Evolutionary conservation across 2,797 vertebrate genomes (phyloP).

Genomic region (Mormyrus proboscirostris): DNA sequence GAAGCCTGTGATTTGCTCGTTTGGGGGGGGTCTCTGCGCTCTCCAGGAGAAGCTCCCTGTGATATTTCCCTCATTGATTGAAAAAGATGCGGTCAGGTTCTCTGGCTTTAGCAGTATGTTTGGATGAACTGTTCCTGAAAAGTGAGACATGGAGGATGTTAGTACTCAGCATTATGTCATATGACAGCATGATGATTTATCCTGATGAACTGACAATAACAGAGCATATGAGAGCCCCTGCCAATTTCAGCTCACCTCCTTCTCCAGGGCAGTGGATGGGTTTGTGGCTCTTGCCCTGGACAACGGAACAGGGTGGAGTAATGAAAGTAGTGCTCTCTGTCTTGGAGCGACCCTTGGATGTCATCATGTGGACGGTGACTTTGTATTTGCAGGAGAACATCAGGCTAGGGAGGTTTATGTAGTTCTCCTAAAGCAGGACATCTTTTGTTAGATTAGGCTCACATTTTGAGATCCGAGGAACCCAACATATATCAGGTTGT

Average conservation of each 20-base stretch:
- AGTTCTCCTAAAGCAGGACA: conserved; percentile 65
- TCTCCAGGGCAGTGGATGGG: conserved; percentile 61
- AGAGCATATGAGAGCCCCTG: not conserved
- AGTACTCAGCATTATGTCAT: not conserved
- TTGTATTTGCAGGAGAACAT: conserved; percentile 86
- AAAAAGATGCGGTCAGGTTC: conserved; percentile 79
- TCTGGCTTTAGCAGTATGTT: conserved; percentile 54
- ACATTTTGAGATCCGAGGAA: not conserved
- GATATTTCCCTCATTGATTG: conserved; percentile 64
- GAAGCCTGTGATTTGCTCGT: conserved; percentile 70
- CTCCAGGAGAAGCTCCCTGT: conserved; percentile 80
- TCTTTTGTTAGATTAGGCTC: not conserved
- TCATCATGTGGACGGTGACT: conserved; percentile 70
- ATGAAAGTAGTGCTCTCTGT: conserved; percentile 68
- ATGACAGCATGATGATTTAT: not conserved
- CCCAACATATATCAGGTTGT: not conserved
- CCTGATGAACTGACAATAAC: not conserved
- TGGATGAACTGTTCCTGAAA: not conserved
- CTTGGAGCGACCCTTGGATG: conserved; percentile 55
- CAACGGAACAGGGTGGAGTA: conserved; percentile 75
- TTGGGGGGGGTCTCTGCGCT: conserved; percentile 47
- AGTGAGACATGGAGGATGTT: not conserved
- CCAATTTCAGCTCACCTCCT: conserved; percentile 51
- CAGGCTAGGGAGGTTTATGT: conserved; percentile 69
- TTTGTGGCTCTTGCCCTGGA: conserved; percentile 71